A percentile compares a stretch with the other conserved stretches of the same genome.
phyloP scores from a whole-genome alignment of 1,140 invertebrate genomes.

The Pogonomyrmex barbatus region DNA sequence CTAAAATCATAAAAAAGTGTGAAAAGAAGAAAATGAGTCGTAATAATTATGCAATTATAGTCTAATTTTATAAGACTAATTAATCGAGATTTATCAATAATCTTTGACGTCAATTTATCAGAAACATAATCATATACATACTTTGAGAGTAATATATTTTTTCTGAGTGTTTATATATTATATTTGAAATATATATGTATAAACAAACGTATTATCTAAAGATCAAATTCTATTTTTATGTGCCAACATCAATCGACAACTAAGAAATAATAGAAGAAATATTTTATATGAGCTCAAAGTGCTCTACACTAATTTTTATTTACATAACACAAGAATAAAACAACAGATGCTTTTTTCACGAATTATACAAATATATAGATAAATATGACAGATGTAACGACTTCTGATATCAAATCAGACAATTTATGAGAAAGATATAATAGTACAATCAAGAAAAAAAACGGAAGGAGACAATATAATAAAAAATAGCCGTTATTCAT shows the following conservation, averaged over 20 bases:
- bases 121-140: conserved; percentile 3
- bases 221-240: conserved; percentile 21
- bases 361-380: conserved; percentile 4
- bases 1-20: neutral
- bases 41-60: neutral
- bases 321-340: neutral
- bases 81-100: conserved; percentile 21
- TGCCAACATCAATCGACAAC: conserved; percentile 20
- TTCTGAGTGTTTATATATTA: neutral
- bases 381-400: conserved; percentile 31
- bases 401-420: conserved; percentile 16
- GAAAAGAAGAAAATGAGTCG: neutral
- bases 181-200: neutral
- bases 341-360: neutral
- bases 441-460: neutral
- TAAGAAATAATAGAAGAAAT: neutral
- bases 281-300: conserved; percentile 10
- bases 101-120: neutral
- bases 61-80: conserved; percentile 2
- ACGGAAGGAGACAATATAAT: neutral
- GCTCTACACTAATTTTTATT: neutral
- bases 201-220: conserved; percentile 18
- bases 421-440: conserved; percentile 7
- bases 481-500: neutral
- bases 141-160: conserved; percentile 17